These are phyloP conservation scores for Gari tellinella DNA, from an alignment of 2,888 invertebrate genomes.

Conservation along the genomic window DNA sequence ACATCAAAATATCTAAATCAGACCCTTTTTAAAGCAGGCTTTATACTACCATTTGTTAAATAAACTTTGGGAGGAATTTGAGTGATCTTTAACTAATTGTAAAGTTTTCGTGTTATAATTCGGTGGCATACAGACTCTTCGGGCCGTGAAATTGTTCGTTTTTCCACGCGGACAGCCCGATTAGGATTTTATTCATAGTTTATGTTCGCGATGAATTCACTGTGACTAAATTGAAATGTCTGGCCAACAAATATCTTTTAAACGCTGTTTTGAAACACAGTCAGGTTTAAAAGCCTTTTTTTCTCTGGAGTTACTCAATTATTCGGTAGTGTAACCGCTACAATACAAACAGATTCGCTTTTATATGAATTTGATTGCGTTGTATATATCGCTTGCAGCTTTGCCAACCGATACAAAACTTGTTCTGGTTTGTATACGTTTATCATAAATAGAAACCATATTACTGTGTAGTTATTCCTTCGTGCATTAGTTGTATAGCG, in stretches of 20 bases:
- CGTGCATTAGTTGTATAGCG: background rate
- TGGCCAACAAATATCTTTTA: background rate
- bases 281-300: too few relatives aligned
- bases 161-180: constrained; percentile 9
- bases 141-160: constrained; percentile 32
- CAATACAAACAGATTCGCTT: too few relatives aligned
- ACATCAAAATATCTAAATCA: constrained; percentile 27
- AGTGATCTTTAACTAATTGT: constrained; percentile 12
- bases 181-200: constrained; percentile 2
- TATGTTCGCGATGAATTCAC: constrained; percentile 3
- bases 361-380: too few relatives aligned
- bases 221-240: constrained; percentile 3
- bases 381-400: too few relatives aligned
- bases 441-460: too few relatives aligned
- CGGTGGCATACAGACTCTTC: constrained; percentile 3
- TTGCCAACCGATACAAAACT: too few relatives aligned
- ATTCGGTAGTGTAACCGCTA: too few relatives aligned
- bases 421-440: too few relatives aligned
- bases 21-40: constrained; percentile 11
- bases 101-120: constrained; percentile 2
- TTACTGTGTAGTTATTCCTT: too few relatives aligned
- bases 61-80: constrained; percentile 6
- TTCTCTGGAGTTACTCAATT: too few relatives aligned
- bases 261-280: too few relatives aligned
- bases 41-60: constrained; percentile 17